Conservation (phyloP, 2,888 invertebrate genomes). For the Cheilosia scutellata region DNA sequence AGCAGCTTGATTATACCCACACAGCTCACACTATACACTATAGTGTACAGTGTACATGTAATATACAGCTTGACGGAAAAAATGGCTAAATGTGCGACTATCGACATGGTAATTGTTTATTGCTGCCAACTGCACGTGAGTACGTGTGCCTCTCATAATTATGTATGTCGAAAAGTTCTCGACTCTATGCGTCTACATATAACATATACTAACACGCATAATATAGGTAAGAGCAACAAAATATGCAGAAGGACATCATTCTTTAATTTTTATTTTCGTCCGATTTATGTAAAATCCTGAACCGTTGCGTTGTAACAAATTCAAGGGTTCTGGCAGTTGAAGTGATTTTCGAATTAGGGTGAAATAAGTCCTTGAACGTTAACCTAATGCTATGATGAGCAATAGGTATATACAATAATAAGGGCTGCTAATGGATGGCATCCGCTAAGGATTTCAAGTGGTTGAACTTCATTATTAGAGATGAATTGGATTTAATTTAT, state of each 20-base stretch:
- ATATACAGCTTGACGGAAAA: no score
- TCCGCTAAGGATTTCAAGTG: slow-evolving; percentile 6
- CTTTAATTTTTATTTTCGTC: no score
- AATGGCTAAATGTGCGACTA: neutral
- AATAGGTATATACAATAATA: neutral
- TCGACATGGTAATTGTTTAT: neutral
- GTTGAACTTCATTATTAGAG: slow-evolving; percentile 12
- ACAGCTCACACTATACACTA: neutral
- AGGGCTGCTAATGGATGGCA: slow-evolving; percentile 3
- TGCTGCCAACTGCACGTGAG: slow-evolving; percentile 3
- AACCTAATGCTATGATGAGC: neutral
- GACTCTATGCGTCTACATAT: neutral
- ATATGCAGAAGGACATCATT: neutral
- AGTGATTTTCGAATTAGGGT: slow-evolving; percentile 5
- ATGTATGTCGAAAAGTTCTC: neutral
- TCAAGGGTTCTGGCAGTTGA: no score
- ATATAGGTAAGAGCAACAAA: neutral
- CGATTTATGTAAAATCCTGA: no score
- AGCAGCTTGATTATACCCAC: neutral
- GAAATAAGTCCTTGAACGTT: slow-evolving; percentile 20
- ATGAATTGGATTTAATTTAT: slow-evolving; percentile 32
- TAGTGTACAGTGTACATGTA: neutral
- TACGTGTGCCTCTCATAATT: neutral
- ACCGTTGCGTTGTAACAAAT: neutral
- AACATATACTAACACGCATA: neutral